phyloP scores from a whole-genome alignment of 2,113 vertebrate species.

The Butorides virescens region DNA sequence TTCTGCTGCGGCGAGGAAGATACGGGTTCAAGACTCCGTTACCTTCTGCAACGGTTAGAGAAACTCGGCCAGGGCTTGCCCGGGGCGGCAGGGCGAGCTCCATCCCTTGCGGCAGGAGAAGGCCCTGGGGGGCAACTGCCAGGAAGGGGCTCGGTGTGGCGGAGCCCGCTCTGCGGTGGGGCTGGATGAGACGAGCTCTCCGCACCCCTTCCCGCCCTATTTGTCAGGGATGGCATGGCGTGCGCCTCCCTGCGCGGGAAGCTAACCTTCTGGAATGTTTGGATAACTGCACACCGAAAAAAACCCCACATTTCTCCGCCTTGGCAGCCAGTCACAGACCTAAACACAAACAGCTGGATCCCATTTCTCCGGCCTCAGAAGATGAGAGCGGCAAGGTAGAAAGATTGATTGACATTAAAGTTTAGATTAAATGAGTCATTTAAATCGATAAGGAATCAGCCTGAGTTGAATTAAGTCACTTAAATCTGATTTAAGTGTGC shows the following conservation, averaged over 20 bases:
- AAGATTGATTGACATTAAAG: constrained; percentile 51
- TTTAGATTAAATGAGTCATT: constrained; percentile 41
- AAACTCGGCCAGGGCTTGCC: background rate
- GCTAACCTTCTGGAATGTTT: background rate
- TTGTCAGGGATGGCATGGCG: background rate
- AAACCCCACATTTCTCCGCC: background rate
- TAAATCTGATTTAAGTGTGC: constrained; percentile 29
- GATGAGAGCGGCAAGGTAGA: constrained; percentile 3
- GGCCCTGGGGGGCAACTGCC: background rate
- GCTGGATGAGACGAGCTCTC: background rate
- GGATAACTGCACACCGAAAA: background rate
- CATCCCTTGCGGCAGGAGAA: background rate
- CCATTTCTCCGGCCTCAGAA: constrained; percentile 17
- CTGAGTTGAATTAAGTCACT: constrained; percentile 49
- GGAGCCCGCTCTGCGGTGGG: background rate
- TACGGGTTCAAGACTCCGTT: accelerated
- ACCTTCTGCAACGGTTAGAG: background rate
- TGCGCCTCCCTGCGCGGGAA: accelerated
- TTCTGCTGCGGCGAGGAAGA: background rate
- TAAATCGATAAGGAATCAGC: background rate
- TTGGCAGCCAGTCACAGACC: background rate
- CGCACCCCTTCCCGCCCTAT: background rate
- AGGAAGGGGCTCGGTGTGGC: background rate
- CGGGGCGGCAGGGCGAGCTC: accelerated
- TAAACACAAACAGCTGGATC: constrained; percentile 45